A percentile compares a stretch with the other conserved stretches of the same genome.
Evolutionary conservation across 2,113 vertebrate genomes (phyloP).

Genomic region (Casuarius casuarius): DNA sequence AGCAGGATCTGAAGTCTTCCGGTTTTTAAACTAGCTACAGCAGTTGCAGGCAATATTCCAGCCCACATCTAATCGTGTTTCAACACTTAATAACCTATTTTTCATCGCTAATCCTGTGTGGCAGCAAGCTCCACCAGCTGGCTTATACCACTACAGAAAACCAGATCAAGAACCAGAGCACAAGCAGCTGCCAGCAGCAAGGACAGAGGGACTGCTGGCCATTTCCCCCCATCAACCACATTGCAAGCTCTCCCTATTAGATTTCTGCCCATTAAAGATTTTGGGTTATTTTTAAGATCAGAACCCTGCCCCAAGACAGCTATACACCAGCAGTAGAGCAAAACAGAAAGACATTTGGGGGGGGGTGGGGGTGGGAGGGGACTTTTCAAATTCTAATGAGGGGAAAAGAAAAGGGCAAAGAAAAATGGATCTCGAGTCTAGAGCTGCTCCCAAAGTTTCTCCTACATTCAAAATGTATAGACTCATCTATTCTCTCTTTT

Average conservation of each 20-base stretch:
- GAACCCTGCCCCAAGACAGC: not conserved
- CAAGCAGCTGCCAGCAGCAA: too few relatives aligned
- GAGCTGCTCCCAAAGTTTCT: not conserved
- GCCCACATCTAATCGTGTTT: not conserved
- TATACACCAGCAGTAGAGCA: not conserved
- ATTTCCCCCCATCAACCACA: not conserved
- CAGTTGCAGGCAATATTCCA: not conserved
- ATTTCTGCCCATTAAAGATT: not conserved
- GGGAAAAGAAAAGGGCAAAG: not conserved
- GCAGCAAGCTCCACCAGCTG: not conserved
- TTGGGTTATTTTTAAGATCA: not conserved
- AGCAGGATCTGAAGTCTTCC: not conserved
- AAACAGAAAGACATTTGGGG: not conserved
- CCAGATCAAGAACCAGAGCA: not conserved
- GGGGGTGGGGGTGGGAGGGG: accelerated
- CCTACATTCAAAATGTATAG: not conserved
- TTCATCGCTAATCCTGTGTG: not conserved
- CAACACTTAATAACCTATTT: constrained; percentile 44
- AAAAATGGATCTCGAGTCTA: not conserved
- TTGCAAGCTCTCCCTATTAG: not conserved
- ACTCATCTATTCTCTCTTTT: not conserved
- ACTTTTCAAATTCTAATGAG: not conserved
- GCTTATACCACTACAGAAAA: not conserved
- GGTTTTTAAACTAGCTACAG: not conserved
- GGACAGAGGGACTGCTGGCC: too few relatives aligned